Base-by-base conservation (phyloP, 2,113 vertebrate genomes). In the Toxotes jaculatrix region DNA sequence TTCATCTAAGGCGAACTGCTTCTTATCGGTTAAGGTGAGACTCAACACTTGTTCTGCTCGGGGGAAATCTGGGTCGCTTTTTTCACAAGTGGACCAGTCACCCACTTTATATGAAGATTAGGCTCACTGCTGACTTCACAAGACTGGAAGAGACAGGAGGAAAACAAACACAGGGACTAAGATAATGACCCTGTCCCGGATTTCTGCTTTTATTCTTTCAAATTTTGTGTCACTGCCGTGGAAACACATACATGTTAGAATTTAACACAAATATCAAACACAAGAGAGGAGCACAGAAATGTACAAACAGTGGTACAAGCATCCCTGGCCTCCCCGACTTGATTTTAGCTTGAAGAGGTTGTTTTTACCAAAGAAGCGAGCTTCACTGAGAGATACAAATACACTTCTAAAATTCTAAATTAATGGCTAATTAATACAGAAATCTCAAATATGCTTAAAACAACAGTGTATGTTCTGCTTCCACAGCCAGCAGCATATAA, bases 91-190 rank as follows among this genome's bases (percentile, higher is more conserved):
- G 80, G 80, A 90, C 84, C 87, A 87, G 88, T 90, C 80, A 82
- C 63, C 80, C 89, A 83, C 80, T 87, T 87, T 87, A 84, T 80
- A 86, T 60, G 66, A 84, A 80, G 88, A 92, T 90, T 56, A 88
- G 70, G 36, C 74, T 79, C 64, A 7, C 21, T 43, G 73, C 75
- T 68, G 74, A 77, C 71, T 77, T 63, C 31, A 83, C 71, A 42
- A 60, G 79, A 79, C 72, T 74, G 65, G 80, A 84, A 65, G 84
- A 82, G 90, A 89, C 74, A 70, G 73, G 61, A 14, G 51, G 19
- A 73, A 82, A 79, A 85, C 78, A 83, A 88, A 87, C 85, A 79
- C 1, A 38, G 75, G 40, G 36, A 63, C 55, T 70, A 51, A 87
- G 67, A 87, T 89, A 88, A 89, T 81, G 79, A 72, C 40, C 40